These are phyloP conservation scores for Drosophila incognita DNA, from an alignment of 2,888 invertebrate species.

Conservation along the genomic window DNA sequence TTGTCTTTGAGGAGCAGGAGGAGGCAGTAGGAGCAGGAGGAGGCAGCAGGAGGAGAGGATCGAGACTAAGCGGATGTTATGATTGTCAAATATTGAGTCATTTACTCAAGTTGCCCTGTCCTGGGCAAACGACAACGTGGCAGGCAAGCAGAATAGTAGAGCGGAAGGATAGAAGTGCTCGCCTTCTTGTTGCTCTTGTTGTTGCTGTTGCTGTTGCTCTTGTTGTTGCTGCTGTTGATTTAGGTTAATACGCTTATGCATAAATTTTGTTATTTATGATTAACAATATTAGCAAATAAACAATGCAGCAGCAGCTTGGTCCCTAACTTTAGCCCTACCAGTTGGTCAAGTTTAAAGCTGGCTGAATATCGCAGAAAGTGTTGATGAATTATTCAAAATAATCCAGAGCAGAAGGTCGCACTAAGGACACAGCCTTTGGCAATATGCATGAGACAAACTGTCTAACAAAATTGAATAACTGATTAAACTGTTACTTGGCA, in stretches of 20 bases:
- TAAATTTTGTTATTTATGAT: constrained; percentile 76
- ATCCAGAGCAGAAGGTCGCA: constrained; percentile 60
- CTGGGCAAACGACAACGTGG: constrained; percentile 50
- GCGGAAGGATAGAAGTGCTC: constrained; percentile 14
- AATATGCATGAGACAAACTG: constrained; percentile 74
- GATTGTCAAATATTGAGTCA: constrained; percentile 79
- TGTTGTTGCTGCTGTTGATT: constrained; percentile 69
- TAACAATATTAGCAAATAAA: constrained; percentile 69
- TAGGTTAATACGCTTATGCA: constrained; percentile 76
- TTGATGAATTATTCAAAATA: constrained; percentile 69
- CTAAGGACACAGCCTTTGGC: constrained; percentile 55
- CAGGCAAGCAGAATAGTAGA: neutral
- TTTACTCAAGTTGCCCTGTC: constrained; percentile 63
- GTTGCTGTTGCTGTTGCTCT: constrained; percentile 4
- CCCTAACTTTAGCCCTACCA: neutral
- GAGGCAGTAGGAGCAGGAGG: neutral
- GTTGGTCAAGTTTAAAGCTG: constrained; percentile 46
- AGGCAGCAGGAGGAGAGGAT: neutral
- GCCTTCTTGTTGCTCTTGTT: constrained; percentile 4
- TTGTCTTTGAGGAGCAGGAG: constrained; percentile 31
- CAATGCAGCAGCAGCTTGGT: constrained; percentile 30
- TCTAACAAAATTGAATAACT: constrained; percentile 77
- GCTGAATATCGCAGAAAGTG: constrained; percentile 31
- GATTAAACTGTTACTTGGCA: constrained; percentile 68
- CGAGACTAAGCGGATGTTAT: constrained; percentile 66